These are phyloP conservation scores for Caenorhabditis auriculariae DNA, from an alignment of 2,888 invertebrate species.

Conservation along the genomic window DNA sequence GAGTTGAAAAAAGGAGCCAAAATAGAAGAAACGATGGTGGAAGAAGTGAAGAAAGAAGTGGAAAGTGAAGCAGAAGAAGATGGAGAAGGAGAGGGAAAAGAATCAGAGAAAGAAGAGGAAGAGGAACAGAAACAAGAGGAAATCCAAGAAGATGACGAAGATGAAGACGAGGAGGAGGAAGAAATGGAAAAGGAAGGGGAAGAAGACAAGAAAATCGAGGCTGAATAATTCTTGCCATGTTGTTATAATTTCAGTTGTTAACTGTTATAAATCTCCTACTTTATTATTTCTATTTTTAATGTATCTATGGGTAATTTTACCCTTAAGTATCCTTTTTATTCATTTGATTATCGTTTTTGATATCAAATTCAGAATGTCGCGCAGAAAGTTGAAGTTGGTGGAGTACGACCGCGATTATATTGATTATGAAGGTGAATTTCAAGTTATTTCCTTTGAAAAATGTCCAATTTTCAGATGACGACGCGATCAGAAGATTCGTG, in stretches of 20 bases:
- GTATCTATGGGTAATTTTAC: neutral
- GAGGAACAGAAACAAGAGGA: slow-evolving; percentile 10
- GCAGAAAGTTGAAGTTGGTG: slow-evolving; percentile 34
- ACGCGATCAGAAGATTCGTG: slow-evolving; percentile 24
- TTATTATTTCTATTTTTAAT: neutral
- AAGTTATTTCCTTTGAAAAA: neutral
- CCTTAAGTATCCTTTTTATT: neutral
- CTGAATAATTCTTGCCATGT: no score
- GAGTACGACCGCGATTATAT: slow-evolving; percentile 32
- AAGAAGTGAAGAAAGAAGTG: neutral
- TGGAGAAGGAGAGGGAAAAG: slow-evolving; percentile 5
- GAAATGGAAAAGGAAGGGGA: slow-evolving; percentile 7
- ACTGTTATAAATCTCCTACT: no score
- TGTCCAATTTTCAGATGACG: slow-evolving; percentile 24
- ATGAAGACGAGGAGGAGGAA: no score
- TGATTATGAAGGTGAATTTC: slow-evolving; percentile 32
- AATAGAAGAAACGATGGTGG: no score
- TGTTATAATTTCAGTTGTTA: no score
- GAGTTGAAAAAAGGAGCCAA: slow-evolving; percentile 2
- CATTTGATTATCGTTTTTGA: neutral
- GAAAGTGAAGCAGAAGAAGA: no score
- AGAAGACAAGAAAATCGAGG: no score
- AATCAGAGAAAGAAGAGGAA: slow-evolving; percentile 1
- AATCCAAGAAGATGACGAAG: slow-evolving; percentile 1
- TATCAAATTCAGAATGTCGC: slow-evolving; percentile 24